These are phyloP conservation scores for Aptenodytes forsteri DNA, from an alignment of 2,113 vertebrate genomes.

Conservation along the genomic window DNA sequence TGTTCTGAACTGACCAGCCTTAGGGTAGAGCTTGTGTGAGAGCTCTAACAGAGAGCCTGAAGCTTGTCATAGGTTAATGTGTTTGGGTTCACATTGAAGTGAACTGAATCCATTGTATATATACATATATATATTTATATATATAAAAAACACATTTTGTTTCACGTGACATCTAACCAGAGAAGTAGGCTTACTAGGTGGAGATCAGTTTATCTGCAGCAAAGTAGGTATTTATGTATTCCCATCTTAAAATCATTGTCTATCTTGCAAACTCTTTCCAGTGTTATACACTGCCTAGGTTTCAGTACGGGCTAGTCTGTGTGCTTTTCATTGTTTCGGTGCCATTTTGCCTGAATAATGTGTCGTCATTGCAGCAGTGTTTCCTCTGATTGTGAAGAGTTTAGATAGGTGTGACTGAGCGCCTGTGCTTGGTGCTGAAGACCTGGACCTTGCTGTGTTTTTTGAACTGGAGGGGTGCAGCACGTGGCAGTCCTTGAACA, in stretches of 20 bases:
- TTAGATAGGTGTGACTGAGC: neutral
- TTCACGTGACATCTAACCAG: neutral
- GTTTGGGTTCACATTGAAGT: neutral
- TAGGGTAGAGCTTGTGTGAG: neutral
- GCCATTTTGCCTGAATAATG: neutral
- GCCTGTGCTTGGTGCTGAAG: neutral
- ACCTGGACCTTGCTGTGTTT: neutral
- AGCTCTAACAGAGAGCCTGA: neutral
- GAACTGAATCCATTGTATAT: neutral
- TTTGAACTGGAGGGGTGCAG: no score
- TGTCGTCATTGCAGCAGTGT: rapidly evolving
- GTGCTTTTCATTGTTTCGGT: neutral
- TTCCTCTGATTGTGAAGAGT: neutral
- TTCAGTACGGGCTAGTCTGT: rapidly evolving
- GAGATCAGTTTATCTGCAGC: neutral
- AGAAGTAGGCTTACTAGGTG: neutral
- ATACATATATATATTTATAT: neutral
- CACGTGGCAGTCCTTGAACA: neutral
- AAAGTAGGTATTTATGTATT: neutral
- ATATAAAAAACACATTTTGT: neutral
- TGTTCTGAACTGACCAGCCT: neutral
- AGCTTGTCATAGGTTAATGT: neutral
- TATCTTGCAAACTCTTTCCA: neutral
- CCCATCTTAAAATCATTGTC: neutral
- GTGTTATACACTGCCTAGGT: rapidly evolving